A percentile compares a stretch with the other conserved stretches of the same genome.
Evolutionary conservation across 2,888 invertebrate species (phyloP).

Genomic region (Drosophila peninsularis): DNA sequence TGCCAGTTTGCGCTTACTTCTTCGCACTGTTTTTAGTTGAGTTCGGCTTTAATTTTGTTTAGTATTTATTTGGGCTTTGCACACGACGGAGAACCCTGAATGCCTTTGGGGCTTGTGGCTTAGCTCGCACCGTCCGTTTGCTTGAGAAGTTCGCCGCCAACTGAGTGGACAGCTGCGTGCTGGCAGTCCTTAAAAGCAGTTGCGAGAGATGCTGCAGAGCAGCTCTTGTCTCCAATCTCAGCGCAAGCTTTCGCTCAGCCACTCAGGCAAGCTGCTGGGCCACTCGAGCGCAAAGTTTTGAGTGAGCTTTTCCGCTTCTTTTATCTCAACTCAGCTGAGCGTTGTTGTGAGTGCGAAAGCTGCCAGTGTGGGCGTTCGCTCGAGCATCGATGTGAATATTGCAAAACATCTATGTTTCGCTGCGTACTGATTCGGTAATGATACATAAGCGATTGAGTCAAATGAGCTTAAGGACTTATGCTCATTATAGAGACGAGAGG

Average conservation of each 20-base stretch:
- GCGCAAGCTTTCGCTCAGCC: constrained; percentile 53
- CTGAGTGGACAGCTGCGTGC: constrained; percentile 60
- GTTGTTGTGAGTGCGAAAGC: constrained; percentile 50
- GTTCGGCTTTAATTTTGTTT: constrained; percentile 20
- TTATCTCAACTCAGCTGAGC: constrained; percentile 6
- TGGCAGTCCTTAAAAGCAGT: constrained; percentile 75
- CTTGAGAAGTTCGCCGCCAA: constrained; percentile 73
- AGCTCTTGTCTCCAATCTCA: constrained; percentile 46
- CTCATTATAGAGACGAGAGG: constrained; percentile 14
- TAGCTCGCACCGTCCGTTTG: constrained; percentile 57
- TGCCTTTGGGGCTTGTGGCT: not conserved
- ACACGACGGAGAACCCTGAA: constrained; percentile 32
- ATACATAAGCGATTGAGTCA: constrained; percentile 26
- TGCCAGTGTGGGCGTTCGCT: not conserved
- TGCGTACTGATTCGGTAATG: constrained; percentile 25
- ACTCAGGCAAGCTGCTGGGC: no score
- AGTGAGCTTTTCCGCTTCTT: constrained; percentile 29
- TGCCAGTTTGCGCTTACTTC: constrained; percentile 45
- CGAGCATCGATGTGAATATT: constrained; percentile 9
- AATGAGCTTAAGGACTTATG: constrained; percentile 22
- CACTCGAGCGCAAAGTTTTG: constrained; percentile 54
- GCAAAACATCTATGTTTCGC: constrained; percentile 1
- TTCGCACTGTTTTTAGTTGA: constrained; percentile 44
- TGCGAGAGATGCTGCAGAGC: constrained; percentile 59
- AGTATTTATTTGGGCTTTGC: constrained; percentile 22